Base-by-base conservation (phyloP, 2,113 vertebrate species). In the Neogobius melanostomus region DNA sequence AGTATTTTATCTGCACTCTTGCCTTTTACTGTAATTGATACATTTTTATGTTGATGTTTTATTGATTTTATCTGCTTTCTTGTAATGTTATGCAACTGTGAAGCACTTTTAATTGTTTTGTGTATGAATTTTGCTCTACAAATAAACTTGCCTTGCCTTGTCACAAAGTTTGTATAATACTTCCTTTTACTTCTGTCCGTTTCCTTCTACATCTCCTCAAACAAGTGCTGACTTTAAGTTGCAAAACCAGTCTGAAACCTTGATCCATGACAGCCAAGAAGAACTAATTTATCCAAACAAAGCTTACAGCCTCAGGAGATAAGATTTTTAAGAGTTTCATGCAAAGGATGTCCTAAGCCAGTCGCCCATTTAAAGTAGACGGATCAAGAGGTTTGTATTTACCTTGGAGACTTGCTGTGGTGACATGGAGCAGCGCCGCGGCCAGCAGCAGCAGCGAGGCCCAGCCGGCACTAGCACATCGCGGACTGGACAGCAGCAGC, bases 401-500 rank as follows among this genome's bases (percentile, higher is more conserved):
- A 91, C 90, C 90, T 87, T 79, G 76, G 0, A 72, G 47, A 68
- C 76, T 79, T 1, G 68, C 65, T 4, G 79, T 28, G 63, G 62
- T 11, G 46, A 68, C 52, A 9, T 72, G 77, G 12, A 88, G 77
- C 57, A 89, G 66, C 5, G 81, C 64, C 44, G 72, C 78, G 71
- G 71, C 47, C 61, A 76, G 21, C 53, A 78, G 80, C 57, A 81
- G 72, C 75, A 70, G 59, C 56, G 80, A 83, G 80, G 90, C 85
- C 84, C 82, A 80, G 74, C 56, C 70, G 72, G n/a, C 79, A 46
- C 49, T 75, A 61, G 64, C 83, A 69, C 9, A 79, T 72, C 63
- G 59, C 76, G 74, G 84, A 59, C 81, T 74, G 48, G 65, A 74
- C 45, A 80, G 82, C 75, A 65, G 81, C 85, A 82, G 83, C 90